Evolutionary conservation across 2,888 invertebrate species (phyloP).

Genomic region (Ophion slaviceki): DNA sequence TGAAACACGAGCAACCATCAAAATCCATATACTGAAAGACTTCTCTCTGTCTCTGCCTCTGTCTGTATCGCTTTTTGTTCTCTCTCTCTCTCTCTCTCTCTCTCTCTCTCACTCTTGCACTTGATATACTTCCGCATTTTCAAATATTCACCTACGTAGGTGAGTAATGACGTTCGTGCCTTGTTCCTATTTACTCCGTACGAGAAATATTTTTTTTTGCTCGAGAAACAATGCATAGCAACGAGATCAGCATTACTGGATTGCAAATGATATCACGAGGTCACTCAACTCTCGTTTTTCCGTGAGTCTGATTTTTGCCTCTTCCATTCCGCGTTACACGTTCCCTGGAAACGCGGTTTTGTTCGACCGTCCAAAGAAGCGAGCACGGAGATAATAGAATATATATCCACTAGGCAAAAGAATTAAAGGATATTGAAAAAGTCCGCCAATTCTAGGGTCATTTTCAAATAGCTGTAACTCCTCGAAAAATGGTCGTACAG

Average conservation of each 20-base stretch:
- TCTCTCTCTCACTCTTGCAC: not conserved
- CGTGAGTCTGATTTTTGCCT: not conserved
- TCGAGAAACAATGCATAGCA: constrained; percentile 35
- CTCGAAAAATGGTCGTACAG: no score
- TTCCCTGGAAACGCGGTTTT: constrained; percentile 33
- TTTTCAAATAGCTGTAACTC: no score
- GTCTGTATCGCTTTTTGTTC: no score
- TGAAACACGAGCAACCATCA: constrained; percentile 1
- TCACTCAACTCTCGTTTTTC: constrained; percentile 36
- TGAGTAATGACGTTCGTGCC: constrained; percentile 52
- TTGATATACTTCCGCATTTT: constrained; percentile 40
- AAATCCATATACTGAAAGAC: constrained; percentile 21
- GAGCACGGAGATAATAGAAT: not conserved
- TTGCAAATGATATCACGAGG: constrained; percentile 39
- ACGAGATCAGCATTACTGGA: constrained; percentile 21
- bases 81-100: not conserved
- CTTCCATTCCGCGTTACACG: constrained; percentile 28
- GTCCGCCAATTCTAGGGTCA: no score
- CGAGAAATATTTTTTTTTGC: constrained; percentile 22
- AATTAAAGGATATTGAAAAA: no score
- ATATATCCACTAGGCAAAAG: no score
- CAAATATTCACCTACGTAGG: constrained; percentile 38
- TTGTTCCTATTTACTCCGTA: constrained; percentile 32
- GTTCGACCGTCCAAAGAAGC: constrained; percentile 11
- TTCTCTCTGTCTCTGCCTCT: not conserved